These are phyloP conservation scores for Apis dorsata DNA, from an alignment of 1,140 invertebrate species.

Conservation along the genomic window DNA sequence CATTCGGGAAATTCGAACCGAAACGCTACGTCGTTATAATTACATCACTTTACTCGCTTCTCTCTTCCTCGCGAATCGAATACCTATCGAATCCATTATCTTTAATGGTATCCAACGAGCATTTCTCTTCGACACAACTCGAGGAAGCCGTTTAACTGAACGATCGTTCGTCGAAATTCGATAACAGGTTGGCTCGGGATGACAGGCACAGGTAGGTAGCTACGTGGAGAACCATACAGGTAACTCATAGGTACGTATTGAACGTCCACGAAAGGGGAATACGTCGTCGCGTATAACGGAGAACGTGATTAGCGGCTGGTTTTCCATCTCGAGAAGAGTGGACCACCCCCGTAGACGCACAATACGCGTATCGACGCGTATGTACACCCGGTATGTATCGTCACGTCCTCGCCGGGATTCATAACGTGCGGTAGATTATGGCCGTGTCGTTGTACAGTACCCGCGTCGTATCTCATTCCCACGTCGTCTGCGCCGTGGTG, in stretches of 20 bases:
- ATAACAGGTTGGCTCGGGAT: slow-evolving; percentile 39
- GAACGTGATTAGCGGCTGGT: slow-evolving; percentile 66
- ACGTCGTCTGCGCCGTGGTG: slow-evolving; percentile 18
- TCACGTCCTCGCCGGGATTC: slow-evolving; percentile 51
- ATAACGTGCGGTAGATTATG: slow-evolving; percentile 63
- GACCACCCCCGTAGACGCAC: slow-evolving; percentile 62
- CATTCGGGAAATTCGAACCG: too few species aligned
- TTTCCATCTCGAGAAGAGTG: slow-evolving; percentile 46
- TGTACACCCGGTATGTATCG: slow-evolving; percentile 54
- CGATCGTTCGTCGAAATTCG: slow-evolving; percentile 47
- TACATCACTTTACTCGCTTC: too few species aligned
- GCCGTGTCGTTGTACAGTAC: slow-evolving; percentile 45
- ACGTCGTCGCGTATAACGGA: slow-evolving; percentile 59
- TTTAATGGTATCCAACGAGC: not conserved
- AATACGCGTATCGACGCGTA: slow-evolving; percentile 32
- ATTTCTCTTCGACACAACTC: not conserved
- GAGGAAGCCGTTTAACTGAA: not conserved
- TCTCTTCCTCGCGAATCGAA: too few species aligned
- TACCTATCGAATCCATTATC: not conserved
- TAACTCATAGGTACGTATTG: slow-evolving; percentile 47
- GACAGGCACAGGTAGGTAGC: slow-evolving; percentile 54
- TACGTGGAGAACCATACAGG: slow-evolving; percentile 1
- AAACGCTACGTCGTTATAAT: too few species aligned
- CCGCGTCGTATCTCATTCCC: slow-evolving; percentile 64
- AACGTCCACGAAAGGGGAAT: slow-evolving; percentile 25